Evolutionary conservation across 1,140 invertebrate genomes (phyloP), one percentile per base, ranked within the genome.

Genomic region (Epicauta chinensis): DNA sequence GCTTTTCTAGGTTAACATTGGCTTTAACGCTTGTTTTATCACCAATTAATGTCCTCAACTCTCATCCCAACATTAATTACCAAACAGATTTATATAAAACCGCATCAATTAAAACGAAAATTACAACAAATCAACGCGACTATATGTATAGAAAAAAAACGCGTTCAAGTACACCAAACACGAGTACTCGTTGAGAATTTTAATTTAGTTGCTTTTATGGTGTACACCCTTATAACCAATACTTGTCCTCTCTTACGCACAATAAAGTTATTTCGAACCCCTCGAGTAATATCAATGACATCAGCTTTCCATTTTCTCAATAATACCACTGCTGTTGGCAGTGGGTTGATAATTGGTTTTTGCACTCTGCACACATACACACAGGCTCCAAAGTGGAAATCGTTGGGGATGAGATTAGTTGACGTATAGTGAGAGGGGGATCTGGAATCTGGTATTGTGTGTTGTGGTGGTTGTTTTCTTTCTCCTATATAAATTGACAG

Each of bases 241-340:
- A 34, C 45, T n/a, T 34, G 54, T 7, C 23, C 4, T 23, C 41
- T 56, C 48, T 56, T 46, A 58, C 56, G 48, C 51, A 54, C 42
- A 51, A 58, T 55, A 56, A 59, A 49, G 53, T 56, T 59, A 59
- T 59, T 59, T 59, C 49, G 48, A 53, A 55, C 43, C 53, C 57
- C 57, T 49, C 48, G 39, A 52, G 48, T 56, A 52, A 53, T 59
- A 59, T 59, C 53, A 59, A 52, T 56, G 53, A 59, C 53, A 55
- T 55, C 53, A 49, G 48, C 50, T 55, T 53, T 59, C 53, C 57
- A 59, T 58, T 55, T 55, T 49, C 34, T 45, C 53, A 48, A 59
- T 56, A 59, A 52, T 51, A 44, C 44, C 41, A 36, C 29, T 35
- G 34, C 42, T 23, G 53, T 32, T 32, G 53, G 23, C 23, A 23